These are phyloP conservation scores for Drosophila pseudoobscura DNA, from an alignment of 1,140 invertebrate genomes.

Conservation along the genomic window DNA sequence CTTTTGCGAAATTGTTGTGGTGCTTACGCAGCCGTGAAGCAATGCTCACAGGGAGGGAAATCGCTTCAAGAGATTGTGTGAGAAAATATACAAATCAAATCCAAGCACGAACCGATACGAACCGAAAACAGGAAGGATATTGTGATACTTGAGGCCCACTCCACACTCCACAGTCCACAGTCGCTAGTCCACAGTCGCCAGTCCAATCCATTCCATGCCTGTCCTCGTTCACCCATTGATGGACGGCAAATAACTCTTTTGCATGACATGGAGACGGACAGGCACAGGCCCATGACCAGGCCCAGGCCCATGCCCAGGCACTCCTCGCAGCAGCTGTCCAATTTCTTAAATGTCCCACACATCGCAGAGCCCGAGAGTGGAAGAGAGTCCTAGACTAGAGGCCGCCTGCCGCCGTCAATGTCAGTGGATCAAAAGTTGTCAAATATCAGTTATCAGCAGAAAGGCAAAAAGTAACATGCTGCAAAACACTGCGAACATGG, in stretches of 20 bases:
- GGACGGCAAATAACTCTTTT: conserved; percentile 36
- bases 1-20: conserved; percentile 12
- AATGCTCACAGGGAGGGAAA: no score
- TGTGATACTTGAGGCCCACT: conserved; percentile 9
- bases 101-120: background rate
- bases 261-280: conserved; percentile 16
- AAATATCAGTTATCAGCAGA: conserved; percentile 80
- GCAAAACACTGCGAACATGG: conserved; percentile 45
- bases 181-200: no score
- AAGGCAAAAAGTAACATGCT: conserved; percentile 61
- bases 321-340: conserved; percentile 61
- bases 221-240: conserved; percentile 34
- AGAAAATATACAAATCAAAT: conserved; percentile 25
- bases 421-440: conserved; percentile 80
- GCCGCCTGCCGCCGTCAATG: conserved; percentile 68
- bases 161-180: background rate
- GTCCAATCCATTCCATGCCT: no score
- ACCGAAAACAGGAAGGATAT: conserved; percentile 32
- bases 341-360: conserved; percentile 65
- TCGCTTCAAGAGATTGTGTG: conserved; percentile 15
- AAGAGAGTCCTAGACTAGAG: conserved; percentile 9
- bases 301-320: background rate
- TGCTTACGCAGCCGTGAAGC: conserved; percentile 1
- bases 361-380: background rate
- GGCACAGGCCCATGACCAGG: conserved; percentile 2